phyloP scores from a whole-genome alignment of 2,797 vertebrate species.

The Scyliorhinus canicula region DNA sequence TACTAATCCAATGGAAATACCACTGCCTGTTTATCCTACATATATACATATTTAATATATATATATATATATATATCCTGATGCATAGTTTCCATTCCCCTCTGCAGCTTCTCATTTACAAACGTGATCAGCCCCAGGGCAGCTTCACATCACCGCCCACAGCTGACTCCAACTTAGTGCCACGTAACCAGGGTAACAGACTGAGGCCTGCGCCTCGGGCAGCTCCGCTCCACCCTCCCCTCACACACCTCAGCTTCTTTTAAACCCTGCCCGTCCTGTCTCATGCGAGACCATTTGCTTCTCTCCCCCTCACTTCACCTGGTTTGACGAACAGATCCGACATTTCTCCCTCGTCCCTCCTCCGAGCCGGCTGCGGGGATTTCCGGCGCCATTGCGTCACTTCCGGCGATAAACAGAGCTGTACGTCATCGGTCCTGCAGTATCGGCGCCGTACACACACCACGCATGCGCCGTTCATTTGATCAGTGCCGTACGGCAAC shows the following conservation, averaged over 20 bases:
- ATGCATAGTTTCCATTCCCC: background rate
- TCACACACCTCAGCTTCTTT: background rate
- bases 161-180: background rate
- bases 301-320: background rate
- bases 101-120: background rate
- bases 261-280: background rate
- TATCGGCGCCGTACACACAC: background rate
- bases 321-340: conserved; percentile 34
- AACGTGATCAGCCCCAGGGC: background rate
- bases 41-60: no score
- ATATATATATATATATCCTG: background rate
- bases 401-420: background rate
- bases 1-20: no score
- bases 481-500: no score
- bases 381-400: background rate
- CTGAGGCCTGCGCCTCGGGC: background rate
- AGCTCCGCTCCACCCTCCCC: background rate
- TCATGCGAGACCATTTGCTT: background rate
- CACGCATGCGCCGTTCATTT: no score
- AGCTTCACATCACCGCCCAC: background rate
- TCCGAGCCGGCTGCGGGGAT: background rate
- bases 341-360: background rate
- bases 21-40: no score
- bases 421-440: background rate
- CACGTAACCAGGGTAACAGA: background rate